phyloP scores from a whole-genome alignment of 1,140 invertebrate species.

The Drosophila kurseongensis region DNA sequence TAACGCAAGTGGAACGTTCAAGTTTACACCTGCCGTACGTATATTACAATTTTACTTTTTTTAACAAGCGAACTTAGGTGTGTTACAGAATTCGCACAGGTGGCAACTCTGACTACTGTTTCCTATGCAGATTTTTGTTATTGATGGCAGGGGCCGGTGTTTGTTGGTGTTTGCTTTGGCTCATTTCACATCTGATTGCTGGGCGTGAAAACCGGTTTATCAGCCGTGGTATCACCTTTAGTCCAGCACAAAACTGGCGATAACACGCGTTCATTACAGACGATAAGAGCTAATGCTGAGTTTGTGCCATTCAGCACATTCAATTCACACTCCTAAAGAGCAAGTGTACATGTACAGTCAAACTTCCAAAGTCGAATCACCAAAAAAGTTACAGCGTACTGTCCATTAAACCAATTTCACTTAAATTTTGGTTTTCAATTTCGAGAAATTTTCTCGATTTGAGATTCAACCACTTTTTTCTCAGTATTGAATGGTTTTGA shows the following conservation, averaged over 20 bases:
- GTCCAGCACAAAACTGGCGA: slow-evolving; percentile 52
- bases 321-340: neutral
- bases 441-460: too few relatives aligned
- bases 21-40: neutral
- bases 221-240: slow-evolving; percentile 49
- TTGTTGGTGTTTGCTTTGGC: slow-evolving; percentile 46
- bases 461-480: too few relatives aligned
- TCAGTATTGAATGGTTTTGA: too few relatives aligned
- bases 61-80: neutral
- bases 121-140: slow-evolving; percentile 45
- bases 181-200: slow-evolving; percentile 37
- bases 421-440: too few relatives aligned
- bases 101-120: slow-evolving; percentile 56
- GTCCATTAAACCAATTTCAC: too few relatives aligned
- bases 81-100: slow-evolving; percentile 22
- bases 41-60: neutral
- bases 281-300: slow-evolving; percentile 44
- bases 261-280: slow-evolving; percentile 60
- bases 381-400: neutral
- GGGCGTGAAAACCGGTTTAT: slow-evolving; percentile 75
- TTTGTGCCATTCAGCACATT: slow-evolving; percentile 22
- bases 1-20: slow-evolving; percentile 4
- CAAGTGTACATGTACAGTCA: neutral
- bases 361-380: too few relatives aligned
- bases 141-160: neutral